Base-by-base conservation (phyloP, 2,888 invertebrate species). In the Phasia obesa region DNA sequence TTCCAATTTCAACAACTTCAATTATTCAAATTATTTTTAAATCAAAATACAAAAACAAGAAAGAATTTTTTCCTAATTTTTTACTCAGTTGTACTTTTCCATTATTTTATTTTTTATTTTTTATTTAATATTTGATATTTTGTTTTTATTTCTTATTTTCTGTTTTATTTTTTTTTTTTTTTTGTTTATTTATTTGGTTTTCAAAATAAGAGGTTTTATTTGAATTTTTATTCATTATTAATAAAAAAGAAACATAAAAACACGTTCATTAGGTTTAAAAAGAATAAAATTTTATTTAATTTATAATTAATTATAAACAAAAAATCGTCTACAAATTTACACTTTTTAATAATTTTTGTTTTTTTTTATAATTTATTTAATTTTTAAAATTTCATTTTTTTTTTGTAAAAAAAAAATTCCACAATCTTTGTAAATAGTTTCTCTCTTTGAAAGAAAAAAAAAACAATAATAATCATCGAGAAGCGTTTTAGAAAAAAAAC, bases 351-450 rank as follows among this genome's bases (percentile, higher is more conserved):
- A 19, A 38, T 60, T 53, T 69, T 62, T n/a, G n/a, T n/a, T n/a
- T 47, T 27, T 0, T 15, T 64, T 69, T 31, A 4, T 31, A 49
- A 0, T 47, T 60, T 51, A n/a, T 51, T 35, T 70, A n/a, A n/a
- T 23, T 44, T 27, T 57, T 62, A 17, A n/a, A 31, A 31, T 11
- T 11, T 49, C 51, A 44, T 60, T 19, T 35, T 51, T 71, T 65
- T 25, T 23, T 53, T 53, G 17, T 35, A 49, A 42, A 70, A 69
- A 69, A 69, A 69, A 11, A 31, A 62, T 57, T 44, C 62, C 73
- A 62, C 42, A 81, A 75, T 47, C 75, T 79, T 79, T 83, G 83
- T 83, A 83, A 83, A 83, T 83, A 83, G 83, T 79, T 84, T 84
- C 71, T 85, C 59, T 78, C 44, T 67, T 55, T 44, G 27, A 44